A percentile compares a stretch with the other conserved stretches of the same genome.
Evolutionary conservation across 2,797 vertebrate genomes (phyloP).

Genomic region (Psittacula echo): DNA sequence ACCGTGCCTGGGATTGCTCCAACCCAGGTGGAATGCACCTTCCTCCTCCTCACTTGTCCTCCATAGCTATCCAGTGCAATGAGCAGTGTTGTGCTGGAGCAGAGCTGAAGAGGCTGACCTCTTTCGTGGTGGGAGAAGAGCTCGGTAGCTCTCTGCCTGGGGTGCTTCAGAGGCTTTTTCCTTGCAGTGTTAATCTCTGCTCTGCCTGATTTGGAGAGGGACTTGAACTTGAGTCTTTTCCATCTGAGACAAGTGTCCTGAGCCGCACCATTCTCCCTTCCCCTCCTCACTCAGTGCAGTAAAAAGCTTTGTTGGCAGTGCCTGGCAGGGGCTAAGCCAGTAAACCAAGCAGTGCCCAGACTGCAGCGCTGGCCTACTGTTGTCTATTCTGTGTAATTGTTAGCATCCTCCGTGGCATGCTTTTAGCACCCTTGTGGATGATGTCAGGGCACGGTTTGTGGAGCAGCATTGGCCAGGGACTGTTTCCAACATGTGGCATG

Average conservation of each 20-base stretch:
- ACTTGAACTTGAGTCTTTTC: neutral
- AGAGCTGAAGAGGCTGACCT: neutral
- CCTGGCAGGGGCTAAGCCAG: neutral
- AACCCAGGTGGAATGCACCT: neutral
- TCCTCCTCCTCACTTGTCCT: neutral
- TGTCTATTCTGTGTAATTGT: neutral
- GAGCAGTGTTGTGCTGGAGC: neutral
- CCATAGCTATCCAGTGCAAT: fast-evolving
- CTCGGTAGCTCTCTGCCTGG: neutral
- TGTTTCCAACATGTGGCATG: neutral
- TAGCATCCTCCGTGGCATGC: neutral
- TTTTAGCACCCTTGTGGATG: neutral
- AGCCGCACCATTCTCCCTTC: neutral
- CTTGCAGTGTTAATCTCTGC: neutral
- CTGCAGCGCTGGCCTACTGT: neutral
- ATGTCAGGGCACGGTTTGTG: neutral
- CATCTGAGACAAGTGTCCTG: neutral
- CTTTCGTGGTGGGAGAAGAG: neutral
- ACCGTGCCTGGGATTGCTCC: no score
- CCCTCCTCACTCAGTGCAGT: neutral
- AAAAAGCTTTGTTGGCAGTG: neutral
- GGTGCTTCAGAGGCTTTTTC: neutral
- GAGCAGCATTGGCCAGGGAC: neutral
- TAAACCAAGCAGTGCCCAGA: neutral
- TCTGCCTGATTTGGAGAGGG: neutral